A percentile compares a stretch with the other conserved stretches of the same genome.
Evolutionary conservation across 2,797 vertebrate genomes (phyloP).

Genomic region (Botia kubotai): DNA sequence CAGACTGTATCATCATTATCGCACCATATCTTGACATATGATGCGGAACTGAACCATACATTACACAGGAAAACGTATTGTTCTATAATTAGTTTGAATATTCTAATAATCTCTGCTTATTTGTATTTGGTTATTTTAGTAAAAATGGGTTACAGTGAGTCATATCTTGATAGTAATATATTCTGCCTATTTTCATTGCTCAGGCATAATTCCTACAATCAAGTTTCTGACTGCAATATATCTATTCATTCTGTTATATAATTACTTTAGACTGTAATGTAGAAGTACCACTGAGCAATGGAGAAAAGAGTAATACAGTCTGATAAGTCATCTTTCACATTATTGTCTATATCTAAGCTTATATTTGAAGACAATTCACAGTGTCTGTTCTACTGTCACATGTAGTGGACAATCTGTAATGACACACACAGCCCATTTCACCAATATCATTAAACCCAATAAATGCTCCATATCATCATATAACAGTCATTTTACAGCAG

Average conservation of each 20-base stretch:
- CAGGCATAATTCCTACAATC: background rate
- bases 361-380: background rate
- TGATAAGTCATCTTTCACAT: background rate
- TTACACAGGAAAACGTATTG: background rate
- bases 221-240: background rate
- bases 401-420: background rate
- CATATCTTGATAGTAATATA: background rate
- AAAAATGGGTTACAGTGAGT: background rate
- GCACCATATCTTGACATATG: too few species aligned
- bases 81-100: background rate
- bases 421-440: background rate
- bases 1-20: background rate
- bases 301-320: background rate
- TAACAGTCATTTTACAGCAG: background rate
- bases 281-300: background rate
- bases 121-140: background rate
- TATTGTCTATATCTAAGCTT: background rate
- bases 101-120: background rate
- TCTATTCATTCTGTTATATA: background rate
- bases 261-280: background rate
- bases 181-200: background rate
- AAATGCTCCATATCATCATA: conserved; percentile 4
- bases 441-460: background rate
- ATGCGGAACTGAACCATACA: background rate
- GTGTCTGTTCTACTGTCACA: background rate